phyloP scores from a whole-genome alignment of 2,888 invertebrate species.

The Eupithecia vulgata region DNA sequence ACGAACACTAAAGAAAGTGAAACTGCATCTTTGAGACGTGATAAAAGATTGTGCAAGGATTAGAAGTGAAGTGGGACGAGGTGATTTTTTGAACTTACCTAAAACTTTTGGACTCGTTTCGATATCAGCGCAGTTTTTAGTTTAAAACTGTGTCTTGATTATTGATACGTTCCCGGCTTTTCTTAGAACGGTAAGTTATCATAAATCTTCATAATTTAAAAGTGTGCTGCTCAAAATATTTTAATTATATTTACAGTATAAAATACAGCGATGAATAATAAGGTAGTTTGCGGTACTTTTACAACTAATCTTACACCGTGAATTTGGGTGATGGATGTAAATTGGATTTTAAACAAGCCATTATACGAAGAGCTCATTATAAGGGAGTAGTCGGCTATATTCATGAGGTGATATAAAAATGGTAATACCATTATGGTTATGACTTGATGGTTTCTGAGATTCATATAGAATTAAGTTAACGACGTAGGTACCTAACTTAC shows the following conservation, averaged over 20 bases:
- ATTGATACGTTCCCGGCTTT: constrained; percentile 66
- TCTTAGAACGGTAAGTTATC: constrained; percentile 68
- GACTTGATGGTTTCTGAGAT: constrained; percentile 22
- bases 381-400: constrained; percentile 65
- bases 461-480: constrained; percentile 2
- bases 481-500: background rate
- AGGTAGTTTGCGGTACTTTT: constrained; percentile 39
- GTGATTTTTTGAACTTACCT: constrained; percentile 55
- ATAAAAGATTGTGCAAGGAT: constrained; percentile 71
- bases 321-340: constrained; percentile 63
- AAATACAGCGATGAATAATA: constrained; percentile 31
- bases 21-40: constrained; percentile 68
- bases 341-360: constrained; percentile 67
- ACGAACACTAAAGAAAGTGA: constrained; percentile 74
- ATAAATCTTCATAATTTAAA: constrained; percentile 6
- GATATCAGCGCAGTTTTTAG: constrained; percentile 79
- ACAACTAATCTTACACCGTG: constrained; percentile 44
- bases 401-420: constrained; percentile 73
- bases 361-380: constrained; percentile 54
- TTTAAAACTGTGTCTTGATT: constrained; percentile 77
- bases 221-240: background rate
- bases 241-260: constrained; percentile 10
- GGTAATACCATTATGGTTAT: constrained; percentile 65
- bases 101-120: constrained; percentile 69
- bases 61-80: constrained; percentile 65